Conservation (phyloP, 2,888 invertebrate genomes). For the Protonemura montana region DNA sequence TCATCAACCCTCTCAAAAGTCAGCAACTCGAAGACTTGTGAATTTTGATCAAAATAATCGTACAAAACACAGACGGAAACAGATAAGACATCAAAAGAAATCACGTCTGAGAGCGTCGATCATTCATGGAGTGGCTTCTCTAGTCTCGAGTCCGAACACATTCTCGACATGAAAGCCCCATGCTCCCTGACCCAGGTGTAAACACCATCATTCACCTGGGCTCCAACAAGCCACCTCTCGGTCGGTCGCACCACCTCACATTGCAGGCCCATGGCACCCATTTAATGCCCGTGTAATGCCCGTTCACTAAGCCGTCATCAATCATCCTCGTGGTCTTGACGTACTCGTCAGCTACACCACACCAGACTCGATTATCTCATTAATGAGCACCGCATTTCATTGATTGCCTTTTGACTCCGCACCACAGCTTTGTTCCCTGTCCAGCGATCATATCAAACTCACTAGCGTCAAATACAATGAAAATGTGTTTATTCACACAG, state of each 20-base stretch:
- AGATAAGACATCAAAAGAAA: not conserved
- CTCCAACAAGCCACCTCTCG: too few relatives aligned
- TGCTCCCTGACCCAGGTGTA: slow-evolving; percentile 12
- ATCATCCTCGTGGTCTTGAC: not conserved
- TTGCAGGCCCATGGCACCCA: not conserved
- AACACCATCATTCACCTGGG: not conserved
- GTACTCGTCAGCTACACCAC: slow-evolving; percentile 12
- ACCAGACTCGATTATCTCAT: slow-evolving; percentile 1
- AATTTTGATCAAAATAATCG: not conserved
- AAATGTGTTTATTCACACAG: not conserved
- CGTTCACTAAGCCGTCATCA: not conserved
- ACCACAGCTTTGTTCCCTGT: not conserved
- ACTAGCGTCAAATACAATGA: not conserved
- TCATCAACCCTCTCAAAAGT: not conserved
- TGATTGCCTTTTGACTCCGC: not conserved
- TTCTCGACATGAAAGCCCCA: not conserved
- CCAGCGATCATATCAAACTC: not conserved
- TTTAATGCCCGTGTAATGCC: not conserved
- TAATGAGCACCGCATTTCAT: not conserved
- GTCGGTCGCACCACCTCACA: not conserved
- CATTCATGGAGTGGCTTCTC: not conserved
- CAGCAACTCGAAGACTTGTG: not conserved
- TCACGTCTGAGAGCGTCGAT: not conserved
- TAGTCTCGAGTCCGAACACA: not conserved
- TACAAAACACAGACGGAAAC: not conserved